Conservation (phyloP, 2,113 vertebrate genomes). For the Butorides virescens region DNA sequence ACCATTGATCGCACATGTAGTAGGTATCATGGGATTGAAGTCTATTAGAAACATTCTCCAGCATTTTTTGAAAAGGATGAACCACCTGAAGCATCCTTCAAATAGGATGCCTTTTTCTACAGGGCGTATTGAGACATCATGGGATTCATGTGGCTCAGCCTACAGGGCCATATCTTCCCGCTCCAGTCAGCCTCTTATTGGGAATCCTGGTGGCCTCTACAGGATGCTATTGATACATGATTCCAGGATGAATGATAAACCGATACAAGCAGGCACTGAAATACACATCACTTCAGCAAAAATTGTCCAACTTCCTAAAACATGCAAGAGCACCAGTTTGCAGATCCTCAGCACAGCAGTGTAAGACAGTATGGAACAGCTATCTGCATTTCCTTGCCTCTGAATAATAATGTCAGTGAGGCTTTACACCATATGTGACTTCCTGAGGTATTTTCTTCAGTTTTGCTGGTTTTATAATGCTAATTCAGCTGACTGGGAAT, state of each 20-base stretch:
- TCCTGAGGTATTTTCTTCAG: not conserved
- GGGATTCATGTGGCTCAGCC: not conserved
- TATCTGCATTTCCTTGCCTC: not conserved
- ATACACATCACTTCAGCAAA: not conserved
- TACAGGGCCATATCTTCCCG: accelerated
- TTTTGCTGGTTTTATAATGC: not conserved
- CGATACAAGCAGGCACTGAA: not conserved
- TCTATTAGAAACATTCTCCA: not conserved
- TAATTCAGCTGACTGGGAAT: not conserved
- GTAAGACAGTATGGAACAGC: not conserved
- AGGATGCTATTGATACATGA: not conserved
- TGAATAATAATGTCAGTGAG: not conserved
- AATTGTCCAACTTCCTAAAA: not conserved
- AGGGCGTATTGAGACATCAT: not conserved
- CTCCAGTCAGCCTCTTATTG: not conserved
- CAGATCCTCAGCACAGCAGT: not conserved
- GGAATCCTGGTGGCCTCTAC: not conserved
- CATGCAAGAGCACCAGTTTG: not conserved
- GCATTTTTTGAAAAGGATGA: not conserved
- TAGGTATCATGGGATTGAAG: not conserved
- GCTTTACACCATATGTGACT: not conserved
- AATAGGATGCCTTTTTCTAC: not conserved
- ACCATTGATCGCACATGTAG: accelerated
- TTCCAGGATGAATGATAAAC: not conserved
- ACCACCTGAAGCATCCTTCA: not conserved